A percentile compares a stretch with the other conserved stretches of the same genome.
phyloP scores from a whole-genome alignment of 2,888 invertebrate genomes.

The Nomada fucata region DNA sequence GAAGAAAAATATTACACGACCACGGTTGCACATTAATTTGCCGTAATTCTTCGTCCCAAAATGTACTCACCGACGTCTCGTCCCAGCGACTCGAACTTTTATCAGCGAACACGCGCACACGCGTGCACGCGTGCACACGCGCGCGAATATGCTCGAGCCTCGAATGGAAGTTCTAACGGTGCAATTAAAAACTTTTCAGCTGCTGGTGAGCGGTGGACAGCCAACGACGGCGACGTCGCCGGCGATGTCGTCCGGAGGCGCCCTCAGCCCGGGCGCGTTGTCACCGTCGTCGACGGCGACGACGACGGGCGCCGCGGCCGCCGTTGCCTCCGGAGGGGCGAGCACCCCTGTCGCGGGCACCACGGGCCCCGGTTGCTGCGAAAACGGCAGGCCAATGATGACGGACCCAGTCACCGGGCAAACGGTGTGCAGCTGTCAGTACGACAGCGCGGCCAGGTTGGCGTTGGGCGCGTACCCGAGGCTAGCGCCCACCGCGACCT shows the following conservation, averaged over 20 bases:
- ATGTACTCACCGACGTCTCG: too few relatives aligned
- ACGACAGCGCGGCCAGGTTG: constrained; percentile 93
- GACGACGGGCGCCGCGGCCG: constrained; percentile 81
- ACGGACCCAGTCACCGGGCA: constrained; percentile 97
- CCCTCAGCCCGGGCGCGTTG: constrained; percentile 90
- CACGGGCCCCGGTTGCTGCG: constrained; percentile 89
- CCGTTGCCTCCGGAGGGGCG: constrained; percentile 81
- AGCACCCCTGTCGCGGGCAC: constrained; percentile 77
- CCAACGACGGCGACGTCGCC: constrained; percentile 89
- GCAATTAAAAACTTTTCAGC: constrained; percentile 85
- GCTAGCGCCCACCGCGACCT: constrained; percentile 88
- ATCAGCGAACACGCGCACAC: not conserved
- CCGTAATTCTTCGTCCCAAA: too few relatives aligned
- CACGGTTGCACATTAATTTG: too few relatives aligned
- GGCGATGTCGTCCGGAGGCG: constrained; percentile 91
- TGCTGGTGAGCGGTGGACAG: constrained; percentile 90
- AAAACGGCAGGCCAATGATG: constrained; percentile 95
- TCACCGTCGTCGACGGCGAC: constrained; percentile 85
- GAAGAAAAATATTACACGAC: not conserved
- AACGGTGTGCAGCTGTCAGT: constrained; percentile 97
- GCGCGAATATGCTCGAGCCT: not conserved
- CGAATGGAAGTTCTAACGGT: not conserved
- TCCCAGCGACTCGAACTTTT: too few relatives aligned
- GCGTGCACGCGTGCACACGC: too few relatives aligned
- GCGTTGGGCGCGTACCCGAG: constrained; percentile 93